Evolutionary conservation across 2,888 invertebrate species (phyloP), one percentile per base, ranked within the genome.

Genomic region (Caenorhabditis drosophilae): DNA sequence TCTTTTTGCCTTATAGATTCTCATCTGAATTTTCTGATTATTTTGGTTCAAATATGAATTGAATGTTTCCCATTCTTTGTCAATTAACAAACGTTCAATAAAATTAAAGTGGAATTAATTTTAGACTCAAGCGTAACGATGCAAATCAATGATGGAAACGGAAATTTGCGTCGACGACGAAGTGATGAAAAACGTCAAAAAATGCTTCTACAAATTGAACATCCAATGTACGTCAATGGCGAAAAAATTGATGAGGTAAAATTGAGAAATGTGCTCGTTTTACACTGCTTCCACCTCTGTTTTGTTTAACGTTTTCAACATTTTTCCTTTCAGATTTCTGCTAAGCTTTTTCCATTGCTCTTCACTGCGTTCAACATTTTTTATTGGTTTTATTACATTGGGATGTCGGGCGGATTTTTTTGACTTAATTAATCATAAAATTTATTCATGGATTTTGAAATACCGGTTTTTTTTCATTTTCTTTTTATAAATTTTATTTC

Each of bases 311-410:
- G 22, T n/a, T 16, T 45, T 25, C 2, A 25, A 16, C 9, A 23
- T 4, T 16, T 18, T 18, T 4, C 2, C 41, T 55, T 63, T 60
- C 66, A 82, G 81, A 77, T 82, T 25, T 80, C 80, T 16, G 76
- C 79, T 6, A 82, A 82, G 51, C 66, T 82, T 22, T 82, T 82
- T 49, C 82, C 82, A 7, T 63, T 81, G 2, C 67, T 81, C 4
- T 82, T 82, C 67, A 76, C 77, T n/a, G 78, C 81, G 7, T 83
- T 83, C 77, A 83, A 84, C 62, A 71, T 82, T 31, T 80, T 82
- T 69, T 83, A 83, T 55, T 83, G 83, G 83, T 76, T 76, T 62
- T 84, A 83, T 63, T 83, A 83, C 64, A 78, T 83, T 46, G 80
- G 81, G 25, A 73, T 67, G 59, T 74, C 73, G 1, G 73, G 77